Evolutionary conservation across 2,797 vertebrate genomes (phyloP).

Genomic region (Acrossocheilus wenchowensis): DNA sequence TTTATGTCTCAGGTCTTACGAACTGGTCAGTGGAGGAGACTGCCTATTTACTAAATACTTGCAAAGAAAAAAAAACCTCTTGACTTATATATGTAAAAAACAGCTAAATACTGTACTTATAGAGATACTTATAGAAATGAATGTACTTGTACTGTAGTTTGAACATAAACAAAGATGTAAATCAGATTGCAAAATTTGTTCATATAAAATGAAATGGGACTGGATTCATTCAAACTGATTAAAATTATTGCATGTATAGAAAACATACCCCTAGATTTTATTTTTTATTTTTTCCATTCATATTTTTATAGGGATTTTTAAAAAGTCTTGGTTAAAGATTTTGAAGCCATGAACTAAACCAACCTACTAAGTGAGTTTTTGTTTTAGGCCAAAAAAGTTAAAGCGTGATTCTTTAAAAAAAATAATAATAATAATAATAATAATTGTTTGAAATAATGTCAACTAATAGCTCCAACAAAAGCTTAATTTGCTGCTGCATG

Average conservation of each 20-base stretch:
- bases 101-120: too few relatives aligned
- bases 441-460: not conserved
- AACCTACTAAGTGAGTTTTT: not conserved
- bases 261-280: not conserved
- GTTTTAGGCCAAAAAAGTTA: too few relatives aligned
- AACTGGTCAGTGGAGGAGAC: not conserved
- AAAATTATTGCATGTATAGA: not conserved
- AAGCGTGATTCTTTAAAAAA: not conserved
- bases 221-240: not conserved
- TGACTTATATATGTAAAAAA: not conserved
- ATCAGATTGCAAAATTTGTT: not conserved
- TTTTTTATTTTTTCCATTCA: too few relatives aligned
- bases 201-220: not conserved
- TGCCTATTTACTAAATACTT: not conserved
- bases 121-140: too few relatives aligned
- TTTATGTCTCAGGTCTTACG: not conserved
- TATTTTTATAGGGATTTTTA: not conserved
- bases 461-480: not conserved
- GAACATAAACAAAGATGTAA: not conserved
- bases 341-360: not conserved
- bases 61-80: too few relatives aligned
- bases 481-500: not conserved
- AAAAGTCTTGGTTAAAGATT: not conserved
- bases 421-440: too few relatives aligned
- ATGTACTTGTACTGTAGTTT: too few relatives aligned